Evolutionary conservation across 2,888 invertebrate species (phyloP), one percentile per base, ranked within the genome.

Genomic region (Drosophila vallismaia): DNA sequence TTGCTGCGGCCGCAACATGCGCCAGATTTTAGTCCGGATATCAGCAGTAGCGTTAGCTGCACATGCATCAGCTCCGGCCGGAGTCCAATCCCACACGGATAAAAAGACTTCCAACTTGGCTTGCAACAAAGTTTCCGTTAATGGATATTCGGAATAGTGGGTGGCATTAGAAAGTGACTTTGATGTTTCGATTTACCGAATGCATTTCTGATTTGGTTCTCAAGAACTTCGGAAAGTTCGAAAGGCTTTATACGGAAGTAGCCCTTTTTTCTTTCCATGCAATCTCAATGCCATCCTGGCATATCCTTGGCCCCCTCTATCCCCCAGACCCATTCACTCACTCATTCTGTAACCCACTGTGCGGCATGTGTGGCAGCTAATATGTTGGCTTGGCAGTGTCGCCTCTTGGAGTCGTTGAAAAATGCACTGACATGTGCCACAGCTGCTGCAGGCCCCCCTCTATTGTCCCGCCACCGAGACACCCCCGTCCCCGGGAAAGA

Each of bases 351-450:
- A 56, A 64, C 49, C 71, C 48, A 66, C 31, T 40, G 55, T 57
- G 55, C 49, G 56, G 73, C 55, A 55, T 59, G 62, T 72, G 80
- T 87, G 83, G 77, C 83, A 83, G 88, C 82, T 83, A 83, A 87
- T 83, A 83, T 83, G 88, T 83, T 88, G 77, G 72, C 72, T 62
- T 70, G 72, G 44, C 44, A 64, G 86, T 82, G 79, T 79, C 82
- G 86, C 74, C 88, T 72, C 86, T 74, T 59, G 52, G 64, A 76
- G 81, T 60, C 80, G 85, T 71, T 86, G 84, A 84, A 84, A 84
- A 84, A 88, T 84, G 86, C 88, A 84, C 81, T 88, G 83, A 84
- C 88, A 84, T 88, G 88, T 81, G 79, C 85, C 85, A 71, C 64
- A 76, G 82, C 85, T 53, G 62, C 76, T 63, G 54, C 60, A 42